Percentiles rank a stretch among this genome's conserved stretches.
Evolutionary conservation across 1,140 invertebrate species (phyloP).

Genomic region (Drosophila eugracilis): DNA sequence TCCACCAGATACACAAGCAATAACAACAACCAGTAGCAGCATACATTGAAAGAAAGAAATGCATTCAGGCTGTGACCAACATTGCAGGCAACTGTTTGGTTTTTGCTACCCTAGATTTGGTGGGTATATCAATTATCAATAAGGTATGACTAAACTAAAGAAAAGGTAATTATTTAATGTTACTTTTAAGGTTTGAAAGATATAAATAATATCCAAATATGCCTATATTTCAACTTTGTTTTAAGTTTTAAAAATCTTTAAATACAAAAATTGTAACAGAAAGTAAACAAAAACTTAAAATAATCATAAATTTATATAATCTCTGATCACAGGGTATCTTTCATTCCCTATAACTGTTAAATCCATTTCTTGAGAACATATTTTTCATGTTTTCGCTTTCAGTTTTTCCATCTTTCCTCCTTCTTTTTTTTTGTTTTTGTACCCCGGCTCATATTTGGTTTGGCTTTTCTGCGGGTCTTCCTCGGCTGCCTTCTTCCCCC

Average conservation of each 20-base stretch:
- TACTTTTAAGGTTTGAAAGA: too few species aligned
- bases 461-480: constrained; percentile 61
- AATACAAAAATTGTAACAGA: not conserved
- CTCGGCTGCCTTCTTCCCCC: constrained; percentile 7
- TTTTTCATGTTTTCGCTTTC: constrained; percentile 59
- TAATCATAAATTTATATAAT: not conserved
- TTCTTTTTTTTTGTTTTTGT: too few species aligned
- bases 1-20: constrained; percentile 54
- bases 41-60: constrained; percentile 27
- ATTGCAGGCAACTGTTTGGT: constrained; percentile 3
- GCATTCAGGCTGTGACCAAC: constrained; percentile 25
- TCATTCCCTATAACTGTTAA: not conserved
- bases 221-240: too few species aligned
- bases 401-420: constrained; percentile 55
- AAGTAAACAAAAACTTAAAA: not conserved
- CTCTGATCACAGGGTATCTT: constrained; percentile 12
- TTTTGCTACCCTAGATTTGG: constrained; percentile 4
- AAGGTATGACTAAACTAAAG: not conserved
- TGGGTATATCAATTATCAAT: not conserved
- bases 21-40: not conserved
- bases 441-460: constrained; percentile 37
- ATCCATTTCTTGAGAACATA: constrained; percentile 18
- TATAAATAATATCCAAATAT: too few species aligned
- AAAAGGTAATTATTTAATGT: too few species aligned
- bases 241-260: not conserved